These are phyloP conservation scores for Cheilosia vulpina DNA, from an alignment of 2,888 invertebrate species.

Conservation along the genomic window DNA sequence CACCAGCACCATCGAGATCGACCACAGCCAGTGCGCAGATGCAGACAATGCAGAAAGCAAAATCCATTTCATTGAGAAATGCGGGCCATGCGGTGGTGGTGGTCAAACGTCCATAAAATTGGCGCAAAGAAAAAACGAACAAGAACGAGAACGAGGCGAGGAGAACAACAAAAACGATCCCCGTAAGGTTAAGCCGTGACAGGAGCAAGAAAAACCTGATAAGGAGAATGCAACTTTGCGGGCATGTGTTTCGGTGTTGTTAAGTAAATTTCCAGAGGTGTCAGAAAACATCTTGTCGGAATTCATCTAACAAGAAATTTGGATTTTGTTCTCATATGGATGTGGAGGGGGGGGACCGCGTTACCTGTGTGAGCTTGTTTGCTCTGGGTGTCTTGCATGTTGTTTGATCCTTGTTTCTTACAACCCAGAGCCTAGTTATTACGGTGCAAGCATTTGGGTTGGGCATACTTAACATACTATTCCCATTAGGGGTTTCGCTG, in stretches of 20 bases:
- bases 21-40: background rate
- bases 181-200: slow-evolving; percentile 75
- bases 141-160: background rate
- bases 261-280: slow-evolving; percentile 82
- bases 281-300: slow-evolving; percentile 84
- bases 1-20: slow-evolving; percentile 4
- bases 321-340: slow-evolving; percentile 80
- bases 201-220: slow-evolving; percentile 76
- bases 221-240: slow-evolving; percentile 75
- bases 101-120: slow-evolving; percentile 67
- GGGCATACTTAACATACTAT: slow-evolving; percentile 76
- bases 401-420: slow-evolving; percentile 75
- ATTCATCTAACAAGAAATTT: slow-evolving; percentile 84
- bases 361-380: slow-evolving; percentile 75
- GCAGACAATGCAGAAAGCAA: slow-evolving; percentile 27
- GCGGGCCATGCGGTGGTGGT: slow-evolving; percentile 25
- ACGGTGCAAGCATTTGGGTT: slow-evolving; percentile 75
- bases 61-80: slow-evolving; percentile 67
- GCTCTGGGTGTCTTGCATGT: slow-evolving; percentile 74
- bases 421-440: slow-evolving; percentile 74
- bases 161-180: slow-evolving; percentile 38
- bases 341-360: slow-evolving; percentile 41
- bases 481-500: slow-evolving; percentile 69
- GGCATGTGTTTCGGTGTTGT: slow-evolving; percentile 73
- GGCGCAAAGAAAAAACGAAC: slow-evolving; percentile 46